Percentiles rank a stretch among this genome's conserved stretches.
Conservation (phyloP, 2,113 vertebrate genomes). For the Trichomycterus rosablanca region DNA sequence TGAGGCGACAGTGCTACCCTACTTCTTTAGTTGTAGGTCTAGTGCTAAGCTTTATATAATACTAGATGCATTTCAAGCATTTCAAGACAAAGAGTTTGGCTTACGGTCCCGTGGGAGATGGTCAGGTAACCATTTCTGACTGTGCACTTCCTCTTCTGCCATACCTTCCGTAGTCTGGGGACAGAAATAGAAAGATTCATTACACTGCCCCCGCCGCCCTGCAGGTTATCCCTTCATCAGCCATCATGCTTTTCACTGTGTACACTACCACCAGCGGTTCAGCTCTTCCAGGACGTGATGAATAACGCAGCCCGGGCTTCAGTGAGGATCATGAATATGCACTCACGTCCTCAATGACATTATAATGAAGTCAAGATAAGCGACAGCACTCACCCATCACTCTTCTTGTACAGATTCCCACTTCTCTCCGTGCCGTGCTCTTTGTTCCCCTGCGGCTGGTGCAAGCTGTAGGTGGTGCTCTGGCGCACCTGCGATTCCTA, state of each 20-base stretch:
- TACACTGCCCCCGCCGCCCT: background rate
- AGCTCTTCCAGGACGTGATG: background rate
- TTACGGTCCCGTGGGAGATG: constrained; percentile 95
- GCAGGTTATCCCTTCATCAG: background rate
- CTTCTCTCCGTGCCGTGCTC: constrained; percentile 91
- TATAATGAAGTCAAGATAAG: background rate
- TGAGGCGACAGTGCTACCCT: too few relatives aligned
- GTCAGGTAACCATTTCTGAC: constrained; percentile 97
- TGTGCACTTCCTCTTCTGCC: constrained; percentile 79
- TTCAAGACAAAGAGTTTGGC: constrained; percentile 37
- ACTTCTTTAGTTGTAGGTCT: too few relatives aligned
- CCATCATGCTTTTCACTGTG: background rate
- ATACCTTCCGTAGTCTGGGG: constrained; percentile 69
- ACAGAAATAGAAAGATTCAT: constrained; percentile 32
- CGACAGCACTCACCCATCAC: constrained; percentile 78
- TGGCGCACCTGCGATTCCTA: constrained; percentile 92
- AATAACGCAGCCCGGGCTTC: constrained; percentile 8
- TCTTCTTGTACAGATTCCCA: constrained; percentile 92
- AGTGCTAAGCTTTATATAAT: too few relatives aligned
- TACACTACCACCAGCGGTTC: background rate
- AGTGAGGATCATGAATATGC: background rate
- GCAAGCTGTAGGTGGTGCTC: constrained; percentile 90
- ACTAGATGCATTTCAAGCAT: too few relatives aligned
- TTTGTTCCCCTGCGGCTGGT: constrained; percentile 98
- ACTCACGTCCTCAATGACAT: background rate